These are phyloP conservation scores for Malacosoma neustria DNA, from an alignment of 2,888 invertebrate genomes.

Conservation along the genomic window DNA sequence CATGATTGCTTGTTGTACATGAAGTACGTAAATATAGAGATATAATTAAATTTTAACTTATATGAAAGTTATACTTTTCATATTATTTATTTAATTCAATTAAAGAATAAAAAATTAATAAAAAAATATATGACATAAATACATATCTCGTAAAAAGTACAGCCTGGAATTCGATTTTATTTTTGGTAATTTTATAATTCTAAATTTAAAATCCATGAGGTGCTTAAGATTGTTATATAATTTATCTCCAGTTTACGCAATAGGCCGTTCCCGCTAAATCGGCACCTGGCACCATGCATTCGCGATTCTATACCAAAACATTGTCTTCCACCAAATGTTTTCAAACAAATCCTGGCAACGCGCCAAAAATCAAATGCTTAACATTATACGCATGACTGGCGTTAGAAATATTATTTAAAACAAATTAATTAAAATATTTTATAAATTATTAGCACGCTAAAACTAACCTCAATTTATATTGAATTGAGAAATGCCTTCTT, in stretches of 20 bases:
- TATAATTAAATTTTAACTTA: too few species aligned
- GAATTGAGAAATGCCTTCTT: too few species aligned
- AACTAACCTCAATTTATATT: slow-evolving; percentile 23
- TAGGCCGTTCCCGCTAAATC: slow-evolving; percentile 24
- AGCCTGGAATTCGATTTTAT: too few species aligned
- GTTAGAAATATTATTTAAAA: slow-evolving; percentile 18
- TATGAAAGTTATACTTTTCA: too few species aligned
- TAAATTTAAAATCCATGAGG: too few species aligned
- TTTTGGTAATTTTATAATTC: too few species aligned
- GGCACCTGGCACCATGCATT: slow-evolving; percentile 36
- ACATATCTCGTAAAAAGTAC: too few species aligned
- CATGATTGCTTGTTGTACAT: slow-evolving; percentile 23
- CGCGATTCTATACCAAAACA: slow-evolving; percentile 42
- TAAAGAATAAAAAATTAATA: too few species aligned
- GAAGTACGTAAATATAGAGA: too few species aligned
- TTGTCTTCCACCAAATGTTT: slow-evolving; percentile 46
- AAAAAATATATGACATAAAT: too few species aligned
- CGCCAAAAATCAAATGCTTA: slow-evolving; percentile 38
- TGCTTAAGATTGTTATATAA: slow-evolving; percentile 44
- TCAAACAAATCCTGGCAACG: slow-evolving; percentile 51
- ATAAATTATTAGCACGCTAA: slow-evolving; percentile 9
- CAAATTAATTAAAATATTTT: slow-evolving; percentile 2
- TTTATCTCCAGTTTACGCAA: slow-evolving; percentile 35
- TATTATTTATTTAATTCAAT: too few species aligned
- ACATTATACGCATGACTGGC: slow-evolving; percentile 25